A percentile compares a stretch with the other conserved stretches of the same genome.
Conservation (phyloP, 2,797 vertebrate genomes). For the Dromococcyx pavoninus region DNA sequence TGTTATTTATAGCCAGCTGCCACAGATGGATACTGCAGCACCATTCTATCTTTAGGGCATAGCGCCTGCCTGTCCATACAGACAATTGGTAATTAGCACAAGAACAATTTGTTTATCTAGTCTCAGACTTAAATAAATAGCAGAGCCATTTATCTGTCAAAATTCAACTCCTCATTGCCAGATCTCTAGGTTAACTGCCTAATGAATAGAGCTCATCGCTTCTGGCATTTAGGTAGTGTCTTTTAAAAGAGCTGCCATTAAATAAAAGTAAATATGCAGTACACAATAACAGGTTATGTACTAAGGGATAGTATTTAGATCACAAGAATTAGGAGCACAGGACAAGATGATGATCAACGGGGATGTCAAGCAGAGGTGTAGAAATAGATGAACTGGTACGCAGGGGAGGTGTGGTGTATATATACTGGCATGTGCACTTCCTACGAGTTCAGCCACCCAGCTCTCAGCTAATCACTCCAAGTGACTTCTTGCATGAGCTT, state of each 20-base stretch:
- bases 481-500: not conserved
- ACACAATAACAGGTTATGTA: not conserved
- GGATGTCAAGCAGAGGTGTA: not conserved
- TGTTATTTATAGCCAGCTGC: constrained; percentile 57
- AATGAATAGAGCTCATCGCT: not conserved
- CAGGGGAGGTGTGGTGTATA: not conserved
- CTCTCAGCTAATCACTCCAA: not conserved
- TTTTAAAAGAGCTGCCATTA: not conserved
- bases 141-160: constrained; percentile 15
- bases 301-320: not conserved
- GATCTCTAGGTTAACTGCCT: constrained; percentile 19
- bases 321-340: not conserved
- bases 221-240: not conserved
- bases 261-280: not conserved
- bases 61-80: constrained; percentile 2
- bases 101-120: constrained; percentile 53
- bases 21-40: constrained; percentile 46
- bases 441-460: not conserved
- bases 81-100: constrained; percentile 60
- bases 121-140: constrained; percentile 49
- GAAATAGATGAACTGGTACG: accelerated
- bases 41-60: constrained; percentile 47
- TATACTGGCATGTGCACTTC: not conserved
- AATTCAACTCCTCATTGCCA: not conserved
- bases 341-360: not conserved